Evolutionary conservation across 2,888 invertebrate species (phyloP).

Genomic region (Eumerus sabulonum): DNA sequence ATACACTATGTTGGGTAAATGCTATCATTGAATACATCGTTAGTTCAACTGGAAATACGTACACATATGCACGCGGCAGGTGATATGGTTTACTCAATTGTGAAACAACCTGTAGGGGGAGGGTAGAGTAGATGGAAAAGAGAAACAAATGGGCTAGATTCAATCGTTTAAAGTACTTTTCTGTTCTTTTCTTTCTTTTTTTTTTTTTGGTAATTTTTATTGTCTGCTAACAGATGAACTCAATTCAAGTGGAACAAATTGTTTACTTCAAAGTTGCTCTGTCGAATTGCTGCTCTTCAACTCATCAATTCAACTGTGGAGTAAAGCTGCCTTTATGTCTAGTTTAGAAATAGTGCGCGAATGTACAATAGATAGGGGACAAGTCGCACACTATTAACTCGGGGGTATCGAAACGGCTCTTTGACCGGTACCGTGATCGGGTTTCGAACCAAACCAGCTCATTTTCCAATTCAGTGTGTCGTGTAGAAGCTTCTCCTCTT

Average conservation of each 20-base stretch:
- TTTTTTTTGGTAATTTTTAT: conserved; percentile 39
- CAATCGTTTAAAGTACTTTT: not conserved
- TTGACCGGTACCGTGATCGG: conserved; percentile 81
- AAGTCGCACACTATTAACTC: conserved; percentile 80
- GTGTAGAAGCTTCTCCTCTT: conserved; percentile 91
- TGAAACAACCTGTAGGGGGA: too few relatives aligned
- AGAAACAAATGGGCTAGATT: not conserved
- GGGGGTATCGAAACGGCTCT: conserved; percentile 81
- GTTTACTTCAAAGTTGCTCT: too few relatives aligned
- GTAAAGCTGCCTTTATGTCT: conserved; percentile 57
- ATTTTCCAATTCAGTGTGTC: conserved; percentile 79
- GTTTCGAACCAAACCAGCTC: conserved; percentile 81
- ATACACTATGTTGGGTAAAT: conserved; percentile 47
- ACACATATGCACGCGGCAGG: not conserved
- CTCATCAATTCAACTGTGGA: conserved; percentile 5
- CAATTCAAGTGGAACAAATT: conserved; percentile 40
- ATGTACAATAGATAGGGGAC: conserved; percentile 42
- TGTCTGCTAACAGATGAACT: conserved; percentile 57
- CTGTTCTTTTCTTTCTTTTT: not conserved
- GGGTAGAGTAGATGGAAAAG: too few relatives aligned
- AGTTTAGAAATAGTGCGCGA: conserved; percentile 18
- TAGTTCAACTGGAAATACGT: conserved; percentile 23
- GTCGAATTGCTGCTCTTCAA: too few relatives aligned
- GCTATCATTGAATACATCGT: conserved; percentile 36
- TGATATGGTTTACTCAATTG: too few relatives aligned